Base-by-base conservation (phyloP, 2,888 invertebrate genomes). In the Cantharis lateralis region DNA sequence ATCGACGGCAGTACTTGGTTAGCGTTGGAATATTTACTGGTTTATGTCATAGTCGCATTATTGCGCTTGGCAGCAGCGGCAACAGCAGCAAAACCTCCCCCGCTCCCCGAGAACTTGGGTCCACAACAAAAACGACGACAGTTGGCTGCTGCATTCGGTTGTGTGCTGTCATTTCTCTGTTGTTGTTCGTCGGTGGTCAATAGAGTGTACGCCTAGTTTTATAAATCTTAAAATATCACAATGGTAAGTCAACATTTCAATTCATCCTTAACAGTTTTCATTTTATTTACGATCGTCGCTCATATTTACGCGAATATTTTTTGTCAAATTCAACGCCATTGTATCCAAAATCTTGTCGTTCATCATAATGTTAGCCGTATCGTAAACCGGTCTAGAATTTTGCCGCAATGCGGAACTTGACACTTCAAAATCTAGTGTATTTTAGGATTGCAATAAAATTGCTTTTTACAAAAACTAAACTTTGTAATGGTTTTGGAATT, bases 11-110 rank as follows among this genome's bases (percentile, higher is more conserved):
- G 62, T 48, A 48, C 16, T 70, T 26, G 71, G 81, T 79, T 80
- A 84, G 88, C 88, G 89, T 88, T 86, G 87, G 87, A 88, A 88
- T 88, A 87, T 87, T 85, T 87, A 85, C 88, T 87, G 86, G 88
- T 87, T 87, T 86, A 83, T 88, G 88, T 86, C 87, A 86, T 87
- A 88, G 88, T 87, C 87, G 87, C 88, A 85, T 86, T 86, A 86
- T 84, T 87, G 87, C 87, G 88, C 87, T 88, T 87, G 87, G 85
- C 82, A 81, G 86, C 86, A 84, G 86, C 84, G 85, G 85, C 83
- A 83, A 85, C 84, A 85, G 83, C 85, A 83, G 84, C 85, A 82
- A 82, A 83, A 79, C 80, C 81, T 82, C 82, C 83, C 82, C 82
- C 79, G 78, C 79, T 48, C 78, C 81, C 79, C 82, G 79, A 84